Evolutionary conservation across 2,888 invertebrate genomes (phyloP), one percentile per base, ranked within the genome.

Genomic region (Agapetus fuscipes): DNA sequence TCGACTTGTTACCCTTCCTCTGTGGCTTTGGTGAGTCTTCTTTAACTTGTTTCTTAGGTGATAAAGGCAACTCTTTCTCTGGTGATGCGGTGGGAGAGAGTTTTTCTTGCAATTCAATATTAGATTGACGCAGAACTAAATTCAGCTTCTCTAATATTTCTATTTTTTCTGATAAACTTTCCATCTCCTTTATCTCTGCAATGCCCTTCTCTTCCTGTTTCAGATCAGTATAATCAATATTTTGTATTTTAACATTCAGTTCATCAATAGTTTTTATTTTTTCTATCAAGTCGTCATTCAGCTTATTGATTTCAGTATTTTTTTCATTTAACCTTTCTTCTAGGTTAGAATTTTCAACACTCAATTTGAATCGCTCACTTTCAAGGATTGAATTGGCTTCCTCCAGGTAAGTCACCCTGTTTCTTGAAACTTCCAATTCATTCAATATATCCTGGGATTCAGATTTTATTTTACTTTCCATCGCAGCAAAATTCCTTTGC

Each of bases 401-500:
- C 53, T 76, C 72, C 45, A 80, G 58, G 49, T 64, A 68, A 32
- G 54, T 54, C 34, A 78, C 70, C 56, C 62, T 73, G 39, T 70
- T 62, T 48, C 74, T 70, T 56, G 74, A 76, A 48, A 67, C 66
- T 46, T 67, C 63, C 39, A 79, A 57, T 50, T 77, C 71, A 26
- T 61, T 57, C 29, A 72, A 52, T 37, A 81, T 59, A 52, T 60
- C 68, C 26, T 66, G 61, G 52, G 75, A 80, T 57, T 84, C 80
- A 35, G 73, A 71, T 54, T 78, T 81, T 72, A 83, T 77, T 46
- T 80, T 76, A 31, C 66, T 64, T 63, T 87, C 85, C 59, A 79
- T 67, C 10, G 71, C 66, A 17, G 81, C 66, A 57, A 87, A 84
- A 58, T 81, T 80, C 51, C 80, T 76, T 59, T 88, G 87, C 82